Percentiles rank a stretch among this genome's conserved stretches.
Conservation (phyloP, 2,797 vertebrate genomes). For the Apogon talboti region DNA sequence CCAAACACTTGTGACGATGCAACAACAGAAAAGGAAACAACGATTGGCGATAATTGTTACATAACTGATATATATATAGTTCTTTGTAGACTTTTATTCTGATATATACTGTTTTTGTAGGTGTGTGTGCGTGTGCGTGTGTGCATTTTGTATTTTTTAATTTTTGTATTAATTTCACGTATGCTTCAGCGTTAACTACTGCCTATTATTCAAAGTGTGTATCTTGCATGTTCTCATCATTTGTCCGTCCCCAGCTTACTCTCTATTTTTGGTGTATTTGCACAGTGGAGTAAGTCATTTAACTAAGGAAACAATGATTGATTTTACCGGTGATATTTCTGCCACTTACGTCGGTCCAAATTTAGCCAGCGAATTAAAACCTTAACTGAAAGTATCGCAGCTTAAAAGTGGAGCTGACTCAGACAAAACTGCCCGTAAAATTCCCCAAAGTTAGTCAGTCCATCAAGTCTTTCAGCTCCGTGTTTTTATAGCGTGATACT, state of each 20-base stretch:
- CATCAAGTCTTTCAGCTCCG: conserved; percentile 11
- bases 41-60: conserved; percentile 81
- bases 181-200: conserved; percentile 86
- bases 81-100: conserved; percentile 90
- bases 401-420: conserved; percentile 38
- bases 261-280: conserved; percentile 69
- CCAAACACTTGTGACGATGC: conserved; percentile 79
- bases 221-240: conserved; percentile 80
- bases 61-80: conserved; percentile 82
- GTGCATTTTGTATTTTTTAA: conserved; percentile 85
- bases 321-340: conserved; percentile 31
- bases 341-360: conserved; percentile 23
- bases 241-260: conserved; percentile 56
- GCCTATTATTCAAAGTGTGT: conserved; percentile 85
- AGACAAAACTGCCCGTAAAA: conserved; percentile 34
- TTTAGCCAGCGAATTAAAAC: conserved; percentile 46
- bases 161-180: conserved; percentile 87
- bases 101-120: conserved; percentile 87
- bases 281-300: conserved; percentile 66
- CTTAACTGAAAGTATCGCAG: conserved; percentile 8
- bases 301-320: conserved; percentile 35
- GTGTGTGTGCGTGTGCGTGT: conserved; percentile 80
- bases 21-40: conserved; percentile 78
- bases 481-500: conserved; percentile 52
- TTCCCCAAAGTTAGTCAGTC: background rate